phyloP scores from a whole-genome alignment of 2,888 invertebrate genomes.

The Meloe dianella region DNA sequence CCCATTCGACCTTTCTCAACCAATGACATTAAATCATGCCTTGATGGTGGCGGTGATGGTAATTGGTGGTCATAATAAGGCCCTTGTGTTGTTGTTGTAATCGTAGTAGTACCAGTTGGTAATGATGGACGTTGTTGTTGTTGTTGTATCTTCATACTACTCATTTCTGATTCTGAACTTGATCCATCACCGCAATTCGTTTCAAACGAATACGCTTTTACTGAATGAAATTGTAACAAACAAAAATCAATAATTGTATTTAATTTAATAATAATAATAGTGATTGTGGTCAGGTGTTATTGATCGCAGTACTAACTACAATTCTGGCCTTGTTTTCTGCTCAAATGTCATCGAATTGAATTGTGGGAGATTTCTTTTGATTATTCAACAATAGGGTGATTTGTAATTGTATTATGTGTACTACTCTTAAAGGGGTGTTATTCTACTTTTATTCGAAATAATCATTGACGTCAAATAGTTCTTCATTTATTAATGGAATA shows the following conservation, averaged over 20 bases:
- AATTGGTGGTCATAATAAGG: constrained; percentile 48
- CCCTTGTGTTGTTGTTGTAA: constrained; percentile 52
- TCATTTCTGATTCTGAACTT: constrained; percentile 76
- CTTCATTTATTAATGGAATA: constrained; percentile 6
- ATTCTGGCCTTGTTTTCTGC: no score
- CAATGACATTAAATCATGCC: constrained; percentile 60
- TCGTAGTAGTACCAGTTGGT: constrained; percentile 56
- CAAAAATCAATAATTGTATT: no score
- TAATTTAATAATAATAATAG: neutral
- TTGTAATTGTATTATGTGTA: neutral
- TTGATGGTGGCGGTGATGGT: constrained; percentile 41
- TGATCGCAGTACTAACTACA: no score
- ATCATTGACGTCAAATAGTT: neutral
- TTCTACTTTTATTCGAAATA: neutral
- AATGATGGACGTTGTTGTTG: constrained; percentile 36
- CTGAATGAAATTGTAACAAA: constrained; percentile 50
- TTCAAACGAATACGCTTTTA: constrained; percentile 68
- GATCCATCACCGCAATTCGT: constrained; percentile 61
- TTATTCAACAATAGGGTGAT: neutral
- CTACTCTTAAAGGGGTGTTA: neutral
- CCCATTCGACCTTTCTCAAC: constrained; percentile 63
- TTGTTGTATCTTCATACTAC: constrained; percentile 34
- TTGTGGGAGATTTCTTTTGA: no score
- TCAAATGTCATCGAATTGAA: no score
- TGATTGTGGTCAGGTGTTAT: neutral